Base-by-base conservation (phyloP, 2,888 invertebrate genomes). In the Branchinecta sandiegonensis region DNA sequence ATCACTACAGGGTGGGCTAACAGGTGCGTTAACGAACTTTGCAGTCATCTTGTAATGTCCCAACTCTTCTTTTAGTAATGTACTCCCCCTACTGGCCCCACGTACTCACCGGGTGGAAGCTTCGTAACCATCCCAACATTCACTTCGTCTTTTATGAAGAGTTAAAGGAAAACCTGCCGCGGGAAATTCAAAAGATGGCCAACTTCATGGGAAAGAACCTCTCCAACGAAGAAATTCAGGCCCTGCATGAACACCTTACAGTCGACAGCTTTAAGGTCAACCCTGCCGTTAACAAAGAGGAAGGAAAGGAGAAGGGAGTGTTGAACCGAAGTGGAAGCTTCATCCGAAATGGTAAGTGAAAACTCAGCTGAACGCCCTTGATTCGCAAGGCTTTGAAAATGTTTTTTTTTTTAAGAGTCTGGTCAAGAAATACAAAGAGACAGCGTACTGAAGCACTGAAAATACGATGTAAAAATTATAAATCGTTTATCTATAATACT, bases 61-160 rank as follows among this genome's bases (percentile, higher is more conserved):
- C 3, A 46, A 37, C 23, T 9, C 47, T 13, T 48, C 48, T 69
- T 70, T n/a, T 67, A 87, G 87, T 85, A 75, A 81, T 84, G 48
- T 88, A 86, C 85, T 82, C 85, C 66, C 90, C 90, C 0, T 90
- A 85, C 74, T 90, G 88, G 81, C 84, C 85, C 68, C 90, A 91
- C 74, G 76, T 91, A 2, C 84, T 85, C 74, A 89, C 90, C 79
- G 88, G 87, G 0, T 88, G 88, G 85, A 79, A 82, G 7, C 76
- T 82, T 67, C 81, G 85, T 71, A 74, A 87, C 70, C 80, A 87
- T 72, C 79, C 84, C 3, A 88, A 89, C 76, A 78, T 90, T 70
- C 77, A 89, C 1, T 89, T 89, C 74, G 77, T 90, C 69, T 87
- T 87, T 75, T 91, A 90, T 74, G 91, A 91, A 78, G 86, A 90